These are phyloP conservation scores for Arizona elegans DNA, from an alignment of 2,113 vertebrate species.

Conservation along the genomic window DNA sequence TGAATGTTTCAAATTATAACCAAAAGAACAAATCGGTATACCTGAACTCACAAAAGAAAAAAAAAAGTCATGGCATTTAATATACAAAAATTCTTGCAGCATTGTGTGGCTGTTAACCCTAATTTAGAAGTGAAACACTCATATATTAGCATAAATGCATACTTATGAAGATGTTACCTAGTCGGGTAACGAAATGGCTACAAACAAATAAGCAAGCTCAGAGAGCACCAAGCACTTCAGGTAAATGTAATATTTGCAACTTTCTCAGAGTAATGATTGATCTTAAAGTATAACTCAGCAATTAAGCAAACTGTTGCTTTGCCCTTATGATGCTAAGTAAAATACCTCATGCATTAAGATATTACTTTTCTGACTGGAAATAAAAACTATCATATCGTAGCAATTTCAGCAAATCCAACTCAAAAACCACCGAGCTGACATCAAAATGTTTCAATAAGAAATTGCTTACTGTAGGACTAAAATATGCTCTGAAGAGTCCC, in stretches of 20 bases:
- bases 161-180: neutral
- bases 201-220: neutral
- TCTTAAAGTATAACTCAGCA: slow-evolving; percentile 18
- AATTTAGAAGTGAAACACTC: neutral
- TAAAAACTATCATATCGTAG: slow-evolving; percentile 27
- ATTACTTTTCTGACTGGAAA: neutral
- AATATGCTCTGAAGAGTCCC: slow-evolving; percentile 36
- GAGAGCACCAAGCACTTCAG: neutral
- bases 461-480: slow-evolving; percentile 35
- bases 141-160: slow-evolving; percentile 9
- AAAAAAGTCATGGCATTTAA: slow-evolving; percentile 13
- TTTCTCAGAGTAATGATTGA: neutral
- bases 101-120: neutral
- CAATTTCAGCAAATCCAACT: slow-evolving; percentile 52
- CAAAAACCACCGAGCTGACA: slow-evolving; percentile 50
- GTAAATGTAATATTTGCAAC: neutral
- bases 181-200: neutral
- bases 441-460: slow-evolving; percentile 48
- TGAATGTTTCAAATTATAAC: neutral
- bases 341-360: slow-evolving; percentile 17
- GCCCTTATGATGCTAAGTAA: slow-evolving; percentile 24
- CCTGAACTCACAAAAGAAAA: neutral
- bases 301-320: slow-evolving; percentile 26
- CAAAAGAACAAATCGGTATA: neutral
- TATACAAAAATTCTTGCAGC: neutral